These are phyloP conservation scores for Spondyliosoma cantharus DNA, from an alignment of 2,797 vertebrate species.

Conservation along the genomic window DNA sequence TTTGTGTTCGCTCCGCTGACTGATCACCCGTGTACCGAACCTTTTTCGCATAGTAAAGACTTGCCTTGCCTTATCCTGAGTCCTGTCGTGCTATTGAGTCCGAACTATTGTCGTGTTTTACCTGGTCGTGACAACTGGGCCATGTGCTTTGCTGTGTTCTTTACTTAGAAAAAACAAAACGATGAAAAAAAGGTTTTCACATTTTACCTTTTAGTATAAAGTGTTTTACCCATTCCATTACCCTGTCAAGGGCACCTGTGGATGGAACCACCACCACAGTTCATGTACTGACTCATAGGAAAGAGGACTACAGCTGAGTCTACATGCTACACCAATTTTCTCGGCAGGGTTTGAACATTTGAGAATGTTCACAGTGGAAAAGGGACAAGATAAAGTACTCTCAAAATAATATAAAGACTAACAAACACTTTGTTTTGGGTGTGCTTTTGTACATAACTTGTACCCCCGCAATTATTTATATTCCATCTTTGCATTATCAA, in stretches of 20 bases:
- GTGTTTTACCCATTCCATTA: not conserved
- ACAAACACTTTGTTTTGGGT: not conserved
- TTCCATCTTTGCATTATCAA: too few species aligned
- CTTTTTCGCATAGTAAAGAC: too few species aligned
- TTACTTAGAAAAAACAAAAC: not conserved
- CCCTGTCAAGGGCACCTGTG: slow-evolving; percentile 1
- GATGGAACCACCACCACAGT: not conserved
- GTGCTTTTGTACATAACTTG: not conserved
- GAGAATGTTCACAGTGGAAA: not conserved
- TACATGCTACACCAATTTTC: not conserved
- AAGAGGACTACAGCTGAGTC: not conserved
- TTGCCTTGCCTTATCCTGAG: too few species aligned
- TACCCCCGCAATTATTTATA: not conserved
- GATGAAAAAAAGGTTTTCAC: not conserved
- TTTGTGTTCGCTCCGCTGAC: too few species aligned
- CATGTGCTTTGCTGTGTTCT: not conserved
- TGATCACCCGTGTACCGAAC: too few species aligned
- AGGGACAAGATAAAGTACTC: not conserved
- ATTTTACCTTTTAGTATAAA: not conserved
- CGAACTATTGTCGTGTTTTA: too few species aligned
- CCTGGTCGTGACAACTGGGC: too few species aligned
- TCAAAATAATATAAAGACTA: not conserved
- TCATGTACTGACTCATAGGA: not conserved
- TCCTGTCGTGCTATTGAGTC: too few species aligned
- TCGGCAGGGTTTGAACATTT: not conserved